These are phyloP conservation scores for Romanogobio albipinnatus DNA, from an alignment of 2,113 vertebrate species.

Conservation along the genomic window DNA sequence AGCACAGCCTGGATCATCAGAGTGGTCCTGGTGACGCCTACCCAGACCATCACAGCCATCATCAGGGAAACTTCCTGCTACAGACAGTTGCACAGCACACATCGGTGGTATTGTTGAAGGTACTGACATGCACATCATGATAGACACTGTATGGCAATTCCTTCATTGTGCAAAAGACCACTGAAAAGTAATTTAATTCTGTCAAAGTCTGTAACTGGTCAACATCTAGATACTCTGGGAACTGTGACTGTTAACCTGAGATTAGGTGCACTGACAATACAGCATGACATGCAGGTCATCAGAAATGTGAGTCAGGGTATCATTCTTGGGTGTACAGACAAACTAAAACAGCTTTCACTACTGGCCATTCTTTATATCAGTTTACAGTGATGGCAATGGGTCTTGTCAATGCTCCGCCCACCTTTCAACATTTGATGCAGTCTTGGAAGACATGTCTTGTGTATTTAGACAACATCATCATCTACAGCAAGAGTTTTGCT, in stretches of 20 bases:
- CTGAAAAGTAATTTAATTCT: slow-evolving; percentile 23
- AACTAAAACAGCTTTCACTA: slow-evolving; percentile 39
- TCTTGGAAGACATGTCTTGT: too few relatives aligned
- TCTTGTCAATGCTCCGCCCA: slow-evolving; percentile 36
- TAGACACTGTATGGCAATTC: not conserved
- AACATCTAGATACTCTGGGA: slow-evolving; percentile 23
- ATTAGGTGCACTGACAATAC: not conserved
- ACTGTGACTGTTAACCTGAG: not conserved
- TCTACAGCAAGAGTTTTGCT: slow-evolving; percentile 35
- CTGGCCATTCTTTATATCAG: slow-evolving; percentile 9
- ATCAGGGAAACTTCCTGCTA: not conserved
- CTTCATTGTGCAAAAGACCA: slow-evolving; percentile 10
- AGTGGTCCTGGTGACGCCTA: not conserved
- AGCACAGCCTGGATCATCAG: not conserved
- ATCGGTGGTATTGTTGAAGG: slow-evolving; percentile 34
- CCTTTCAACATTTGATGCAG: slow-evolving; percentile 36
- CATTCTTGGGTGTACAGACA: not conserved
- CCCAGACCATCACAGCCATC: not conserved
- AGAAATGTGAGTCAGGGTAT: slow-evolving; percentile 4
- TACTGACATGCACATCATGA: slow-evolving; percentile 28
- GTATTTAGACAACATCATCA: slow-evolving; percentile 38
- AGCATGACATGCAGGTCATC: not conserved
- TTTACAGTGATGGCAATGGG: slow-evolving; percentile 46
- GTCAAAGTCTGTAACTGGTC: slow-evolving; percentile 23
- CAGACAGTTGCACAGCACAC: not conserved